phyloP scores from a whole-genome alignment of 2,797 vertebrate genomes.

The Pelodytes ibericus region DNA sequence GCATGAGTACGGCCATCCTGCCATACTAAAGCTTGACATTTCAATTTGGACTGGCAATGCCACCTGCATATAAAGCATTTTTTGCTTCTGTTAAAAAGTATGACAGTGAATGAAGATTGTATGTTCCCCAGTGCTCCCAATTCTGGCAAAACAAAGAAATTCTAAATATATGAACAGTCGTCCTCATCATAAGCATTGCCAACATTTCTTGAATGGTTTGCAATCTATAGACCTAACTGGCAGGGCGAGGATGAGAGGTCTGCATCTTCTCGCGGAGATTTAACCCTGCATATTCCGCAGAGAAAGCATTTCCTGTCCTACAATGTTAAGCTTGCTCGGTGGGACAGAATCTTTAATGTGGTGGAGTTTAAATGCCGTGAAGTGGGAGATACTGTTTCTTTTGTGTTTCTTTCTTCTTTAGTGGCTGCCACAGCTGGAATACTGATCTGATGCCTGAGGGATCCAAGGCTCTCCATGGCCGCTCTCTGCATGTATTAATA shows the following conservation, averaged over 20 bases:
- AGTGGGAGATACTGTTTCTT: conserved; percentile 32
- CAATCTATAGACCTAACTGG: not conserved
- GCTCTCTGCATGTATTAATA: conserved; percentile 57
- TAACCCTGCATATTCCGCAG: not conserved
- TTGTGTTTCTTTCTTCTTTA: conserved; percentile 28
- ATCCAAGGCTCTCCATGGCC: conserved; percentile 48
- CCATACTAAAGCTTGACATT: too few species aligned
- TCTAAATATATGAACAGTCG: too few species aligned
- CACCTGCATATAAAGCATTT: not conserved
- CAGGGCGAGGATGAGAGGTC: not conserved
- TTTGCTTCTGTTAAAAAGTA: too few species aligned
- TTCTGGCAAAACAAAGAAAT: too few species aligned
- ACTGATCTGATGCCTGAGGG: conserved; percentile 50
- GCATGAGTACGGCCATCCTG: too few species aligned
- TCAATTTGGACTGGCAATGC: not conserved
- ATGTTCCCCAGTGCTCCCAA: too few species aligned
- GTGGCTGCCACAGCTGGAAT: conserved; percentile 52
- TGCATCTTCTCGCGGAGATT: not conserved
- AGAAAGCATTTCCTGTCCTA: not conserved
- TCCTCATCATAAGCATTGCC: not conserved
- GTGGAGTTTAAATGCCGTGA: conserved; percentile 5
- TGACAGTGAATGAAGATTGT: too few species aligned
- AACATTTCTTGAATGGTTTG: not conserved
- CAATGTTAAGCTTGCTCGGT: not conserved
- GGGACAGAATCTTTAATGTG: conserved; percentile 6